Evolutionary conservation across 2,888 invertebrate species (phyloP).

Genomic region (Rosalia funebris): DNA sequence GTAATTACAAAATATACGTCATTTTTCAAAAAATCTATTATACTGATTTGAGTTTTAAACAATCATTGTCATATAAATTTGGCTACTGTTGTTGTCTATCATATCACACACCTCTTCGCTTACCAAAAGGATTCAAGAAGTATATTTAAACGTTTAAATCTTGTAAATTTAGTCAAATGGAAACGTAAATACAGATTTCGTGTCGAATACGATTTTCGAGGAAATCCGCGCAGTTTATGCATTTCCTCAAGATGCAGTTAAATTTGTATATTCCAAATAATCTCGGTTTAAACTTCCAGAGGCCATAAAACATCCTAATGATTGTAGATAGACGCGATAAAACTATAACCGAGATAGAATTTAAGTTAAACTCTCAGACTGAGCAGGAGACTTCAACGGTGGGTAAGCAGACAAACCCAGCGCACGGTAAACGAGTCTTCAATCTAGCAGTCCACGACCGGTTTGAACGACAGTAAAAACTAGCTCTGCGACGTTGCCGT

Average conservation of each 20-base stretch:
- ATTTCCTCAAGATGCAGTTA: conserved; percentile 23
- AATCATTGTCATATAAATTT: too few relatives aligned
- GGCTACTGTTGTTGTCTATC: too few relatives aligned
- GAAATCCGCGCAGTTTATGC: not conserved
- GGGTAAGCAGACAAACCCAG: conserved; percentile 31
- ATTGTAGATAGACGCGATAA: conserved; percentile 31
- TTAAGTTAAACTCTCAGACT: conserved; percentile 27
- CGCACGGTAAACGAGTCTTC: conserved; percentile 33
- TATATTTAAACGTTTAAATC: too few relatives aligned
- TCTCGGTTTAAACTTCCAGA: conserved; percentile 15
- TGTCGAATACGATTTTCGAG: not conserved
- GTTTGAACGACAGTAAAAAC: conserved; percentile 46
- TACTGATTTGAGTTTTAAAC: too few relatives aligned
- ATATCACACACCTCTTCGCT: too few relatives aligned
- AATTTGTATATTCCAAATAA: conserved; percentile 26
- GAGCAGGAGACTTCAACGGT: conserved; percentile 30
- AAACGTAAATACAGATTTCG: too few relatives aligned
- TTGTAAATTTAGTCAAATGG: too few relatives aligned
- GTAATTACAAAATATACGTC: too few relatives aligned
- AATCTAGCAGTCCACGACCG: conserved; percentile 42
- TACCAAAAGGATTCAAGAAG: too few relatives aligned
- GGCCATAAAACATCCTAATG: conserved; percentile 35
- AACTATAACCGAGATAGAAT: conserved; percentile 30
- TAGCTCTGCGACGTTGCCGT: conserved; percentile 44
- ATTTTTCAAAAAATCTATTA: too few relatives aligned